phyloP scores from a whole-genome alignment of 2,888 invertebrate species.

The Ormia ochracea region DNA sequence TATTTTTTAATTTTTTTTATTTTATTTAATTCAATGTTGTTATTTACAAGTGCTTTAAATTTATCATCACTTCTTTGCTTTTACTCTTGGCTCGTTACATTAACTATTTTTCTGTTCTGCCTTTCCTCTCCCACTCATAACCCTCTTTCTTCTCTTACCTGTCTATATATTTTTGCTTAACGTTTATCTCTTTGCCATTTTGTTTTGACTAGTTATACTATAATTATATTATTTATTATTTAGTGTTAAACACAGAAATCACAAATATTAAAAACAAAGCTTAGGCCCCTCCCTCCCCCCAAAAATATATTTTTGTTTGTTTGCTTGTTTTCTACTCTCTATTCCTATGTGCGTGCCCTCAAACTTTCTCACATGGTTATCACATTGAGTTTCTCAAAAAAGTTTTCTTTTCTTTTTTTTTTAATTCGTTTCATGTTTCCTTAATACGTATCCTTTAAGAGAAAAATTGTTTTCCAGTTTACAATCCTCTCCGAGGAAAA shows the following conservation, averaged over 20 bases:
- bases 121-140: not conserved
- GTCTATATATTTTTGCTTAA: not conserved
- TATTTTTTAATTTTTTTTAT: conserved; percentile 52
- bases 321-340: conserved; percentile 10
- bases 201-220: conserved; percentile 60
- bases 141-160: not conserved
- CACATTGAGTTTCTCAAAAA: conserved; percentile 54
- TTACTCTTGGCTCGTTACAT: conserved; percentile 1
- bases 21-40: conserved; percentile 33
- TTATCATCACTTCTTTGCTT: conserved; percentile 37
- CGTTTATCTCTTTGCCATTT: conserved; percentile 44
- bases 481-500: conserved; percentile 1
- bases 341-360: conserved; percentile 21
- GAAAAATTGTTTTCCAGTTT: not conserved
- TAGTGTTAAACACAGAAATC: conserved; percentile 62
- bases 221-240: conserved; percentile 46
- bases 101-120: not conserved
- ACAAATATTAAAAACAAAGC: conserved; percentile 55
- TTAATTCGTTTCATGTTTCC: not conserved
- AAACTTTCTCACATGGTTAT: conserved; percentile 51
- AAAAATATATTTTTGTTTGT: conserved; percentile 33
- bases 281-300: conserved; percentile 35
- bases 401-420: not conserved
- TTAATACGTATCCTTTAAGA: not conserved
- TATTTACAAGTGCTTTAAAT: conserved; percentile 52